Conservation (phyloP, 30 jellyfish, hydroid and myxozoan genomes). For the Nemopilema nomurai region DNA sequence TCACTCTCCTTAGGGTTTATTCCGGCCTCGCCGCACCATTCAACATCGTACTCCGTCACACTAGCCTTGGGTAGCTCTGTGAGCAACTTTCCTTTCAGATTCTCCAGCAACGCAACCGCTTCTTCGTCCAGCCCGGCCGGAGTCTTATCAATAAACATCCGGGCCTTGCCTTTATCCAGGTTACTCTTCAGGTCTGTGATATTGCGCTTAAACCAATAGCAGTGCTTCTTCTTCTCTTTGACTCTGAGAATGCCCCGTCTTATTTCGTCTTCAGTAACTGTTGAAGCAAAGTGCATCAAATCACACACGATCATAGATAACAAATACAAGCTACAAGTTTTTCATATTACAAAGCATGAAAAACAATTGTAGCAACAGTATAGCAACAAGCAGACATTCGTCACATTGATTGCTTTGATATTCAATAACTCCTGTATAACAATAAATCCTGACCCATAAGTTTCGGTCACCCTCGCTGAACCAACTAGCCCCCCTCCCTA, state of each 20-base stretch:
- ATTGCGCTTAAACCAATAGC: constrained; percentile 86
- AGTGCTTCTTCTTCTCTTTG: constrained; percentile 57
- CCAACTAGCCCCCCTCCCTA: no score
- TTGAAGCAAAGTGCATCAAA: not conserved
- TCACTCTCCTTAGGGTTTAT: constrained; percentile 53
- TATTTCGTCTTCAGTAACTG: constrained; percentile 91
- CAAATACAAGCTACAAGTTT: no score
- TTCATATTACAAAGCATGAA: no score
- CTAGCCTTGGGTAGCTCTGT: constrained; percentile 40
- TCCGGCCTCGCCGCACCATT: constrained; percentile 78
- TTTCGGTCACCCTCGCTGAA: no score
- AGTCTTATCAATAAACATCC: constrained; percentile 76
- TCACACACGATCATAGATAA: no score
- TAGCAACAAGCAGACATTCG: no score
- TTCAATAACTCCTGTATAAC: no score
- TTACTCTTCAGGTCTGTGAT: constrained; percentile 62
- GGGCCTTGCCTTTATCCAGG: constrained; percentile 46
- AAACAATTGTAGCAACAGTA: no score
- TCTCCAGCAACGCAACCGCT: constrained; percentile 64
- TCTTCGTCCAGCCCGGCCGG: constrained; percentile 62
- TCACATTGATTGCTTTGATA: no score
- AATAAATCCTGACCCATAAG: no score
- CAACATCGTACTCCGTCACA: constrained; percentile 53
- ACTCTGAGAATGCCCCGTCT: constrained; percentile 74
- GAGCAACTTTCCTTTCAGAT: constrained; percentile 35